A percentile compares a stretch with the other conserved stretches of the same genome.
Conservation (phyloP, 2,888 invertebrate genomes). For the Helleia helle region DNA sequence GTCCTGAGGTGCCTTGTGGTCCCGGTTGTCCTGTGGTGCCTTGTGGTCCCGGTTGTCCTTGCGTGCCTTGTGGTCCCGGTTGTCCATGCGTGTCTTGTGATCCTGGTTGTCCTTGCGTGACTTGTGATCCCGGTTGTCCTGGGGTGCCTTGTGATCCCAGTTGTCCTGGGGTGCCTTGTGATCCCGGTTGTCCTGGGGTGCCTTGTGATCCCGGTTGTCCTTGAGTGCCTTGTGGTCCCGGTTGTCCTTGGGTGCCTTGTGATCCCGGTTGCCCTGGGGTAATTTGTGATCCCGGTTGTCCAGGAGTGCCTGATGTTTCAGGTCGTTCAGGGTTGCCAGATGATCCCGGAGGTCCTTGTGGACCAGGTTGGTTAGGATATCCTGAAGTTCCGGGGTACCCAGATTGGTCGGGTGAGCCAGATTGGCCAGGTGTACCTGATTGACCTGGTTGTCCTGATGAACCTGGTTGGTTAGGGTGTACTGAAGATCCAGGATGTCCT, state of each 20-base stretch:
- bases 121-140: slow-evolving; percentile 16
- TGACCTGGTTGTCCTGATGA: slow-evolving; percentile 27
- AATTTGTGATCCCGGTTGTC: slow-evolving; percentile 18
- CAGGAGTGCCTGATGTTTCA: slow-evolving; percentile 22
- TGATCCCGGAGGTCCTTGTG: slow-evolving; percentile 26
- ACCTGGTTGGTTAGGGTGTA: slow-evolving; percentile 21
- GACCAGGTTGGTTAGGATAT: slow-evolving; percentile 52
- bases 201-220: slow-evolving; percentile 18
- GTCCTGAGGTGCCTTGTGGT: no score
- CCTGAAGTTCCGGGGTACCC: no score
- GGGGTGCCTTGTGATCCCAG: slow-evolving; percentile 6
- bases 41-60: no score
- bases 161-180: slow-evolving; percentile 8
- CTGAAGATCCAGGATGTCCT: slow-evolving; percentile 27
- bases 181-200: slow-evolving; percentile 14
- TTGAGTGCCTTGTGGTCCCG: slow-evolving; percentile 13
- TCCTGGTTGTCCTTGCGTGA: slow-evolving; percentile 13
- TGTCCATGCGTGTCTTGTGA: neutral
- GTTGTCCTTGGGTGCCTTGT: slow-evolving; percentile 32
- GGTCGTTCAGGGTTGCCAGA: slow-evolving; percentile 22
- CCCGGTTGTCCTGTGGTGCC: no score
- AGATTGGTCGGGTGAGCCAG: slow-evolving; percentile 25
- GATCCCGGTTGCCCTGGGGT: slow-evolving; percentile 20
- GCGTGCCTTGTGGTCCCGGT: no score
- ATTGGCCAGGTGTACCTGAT: slow-evolving; percentile 19